phyloP scores from a whole-genome alignment of 2,797 vertebrate species.

The Peromyscus aztecus region DNA sequence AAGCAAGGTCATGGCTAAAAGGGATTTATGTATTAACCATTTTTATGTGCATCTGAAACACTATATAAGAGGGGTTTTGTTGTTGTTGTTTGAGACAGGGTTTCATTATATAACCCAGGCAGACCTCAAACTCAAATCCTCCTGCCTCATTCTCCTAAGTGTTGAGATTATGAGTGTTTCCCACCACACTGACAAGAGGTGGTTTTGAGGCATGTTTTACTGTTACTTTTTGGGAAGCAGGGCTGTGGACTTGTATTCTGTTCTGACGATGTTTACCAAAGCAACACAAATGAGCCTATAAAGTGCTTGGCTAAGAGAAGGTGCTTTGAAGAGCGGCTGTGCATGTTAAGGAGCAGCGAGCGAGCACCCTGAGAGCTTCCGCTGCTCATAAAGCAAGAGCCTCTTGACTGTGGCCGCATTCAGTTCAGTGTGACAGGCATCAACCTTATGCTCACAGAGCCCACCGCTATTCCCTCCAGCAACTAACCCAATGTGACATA shows the following conservation, averaged over 20 bases:
- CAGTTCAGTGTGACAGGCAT: background rate
- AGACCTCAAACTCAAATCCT: background rate
- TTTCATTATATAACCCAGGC: background rate
- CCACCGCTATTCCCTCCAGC: background rate
- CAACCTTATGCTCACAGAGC: background rate
- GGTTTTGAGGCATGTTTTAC: background rate
- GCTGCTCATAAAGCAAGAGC: conserved; percentile 16
- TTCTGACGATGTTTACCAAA: conserved; percentile 35
- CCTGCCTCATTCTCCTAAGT: background rate
- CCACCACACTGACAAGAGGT: background rate
- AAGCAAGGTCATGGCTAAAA: background rate
- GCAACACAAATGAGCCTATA: background rate
- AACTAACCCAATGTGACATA: background rate
- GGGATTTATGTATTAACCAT: background rate
- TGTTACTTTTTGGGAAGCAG: conserved; percentile 4
- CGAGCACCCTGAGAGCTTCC: background rate
- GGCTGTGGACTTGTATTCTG: background rate
- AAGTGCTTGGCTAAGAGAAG: background rate
- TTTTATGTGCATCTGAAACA: conserved; percentile 27
- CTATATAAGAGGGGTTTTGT: background rate
- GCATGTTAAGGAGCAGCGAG: background rate
- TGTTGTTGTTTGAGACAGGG: background rate
- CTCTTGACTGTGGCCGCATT: conserved; percentile 7
- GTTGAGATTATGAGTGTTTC: background rate
- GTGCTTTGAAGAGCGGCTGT: background rate